Percentiles rank a stretch among this genome's conserved stretches.
These are phyloP conservation scores for Piaya cayana DNA, from an alignment of 2,113 vertebrate species.

Conservation along the genomic window DNA sequence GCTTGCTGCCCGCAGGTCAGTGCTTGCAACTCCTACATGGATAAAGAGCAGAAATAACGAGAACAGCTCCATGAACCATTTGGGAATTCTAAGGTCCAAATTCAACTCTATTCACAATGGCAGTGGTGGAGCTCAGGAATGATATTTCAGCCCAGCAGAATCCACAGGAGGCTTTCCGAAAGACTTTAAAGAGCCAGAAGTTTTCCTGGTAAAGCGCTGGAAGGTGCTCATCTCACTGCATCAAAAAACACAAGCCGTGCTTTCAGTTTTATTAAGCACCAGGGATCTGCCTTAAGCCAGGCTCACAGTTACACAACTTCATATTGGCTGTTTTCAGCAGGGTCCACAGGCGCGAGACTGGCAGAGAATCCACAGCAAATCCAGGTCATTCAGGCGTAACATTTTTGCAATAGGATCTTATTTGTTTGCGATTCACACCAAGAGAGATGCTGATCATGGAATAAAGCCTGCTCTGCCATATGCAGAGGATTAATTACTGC, in stretches of 20 bases:
- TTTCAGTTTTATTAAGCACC: background rate
- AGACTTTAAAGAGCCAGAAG: rapidly evolving
- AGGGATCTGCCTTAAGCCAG: background rate
- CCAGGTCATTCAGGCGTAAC: rapidly evolving
- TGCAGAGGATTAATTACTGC: background rate
- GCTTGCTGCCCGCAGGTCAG: background rate
- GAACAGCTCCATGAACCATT: background rate
- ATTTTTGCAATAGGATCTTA: rapidly evolving
- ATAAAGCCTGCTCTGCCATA: background rate
- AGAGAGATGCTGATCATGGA: background rate
- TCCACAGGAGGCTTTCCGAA: background rate
- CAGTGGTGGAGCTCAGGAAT: background rate
- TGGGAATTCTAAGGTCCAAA: background rate
- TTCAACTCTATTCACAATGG: rapidly evolving
- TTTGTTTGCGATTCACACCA: background rate
- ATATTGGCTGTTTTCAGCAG: background rate
- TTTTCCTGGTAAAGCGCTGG: background rate
- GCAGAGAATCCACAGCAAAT: rapidly evolving
- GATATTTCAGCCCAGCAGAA: background rate
- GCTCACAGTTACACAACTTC: background rate
- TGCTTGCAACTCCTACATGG: background rate
- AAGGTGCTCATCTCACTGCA: background rate
- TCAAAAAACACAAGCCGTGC: rapidly evolving
- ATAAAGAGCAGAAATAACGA: rapidly evolving
- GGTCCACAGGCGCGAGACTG: rapidly evolving